Percentiles rank a stretch among this genome's conserved stretches.
These are phyloP conservation scores for Cantharis lateralis DNA, from an alignment of 2,888 invertebrate species.

Conservation along the genomic window DNA sequence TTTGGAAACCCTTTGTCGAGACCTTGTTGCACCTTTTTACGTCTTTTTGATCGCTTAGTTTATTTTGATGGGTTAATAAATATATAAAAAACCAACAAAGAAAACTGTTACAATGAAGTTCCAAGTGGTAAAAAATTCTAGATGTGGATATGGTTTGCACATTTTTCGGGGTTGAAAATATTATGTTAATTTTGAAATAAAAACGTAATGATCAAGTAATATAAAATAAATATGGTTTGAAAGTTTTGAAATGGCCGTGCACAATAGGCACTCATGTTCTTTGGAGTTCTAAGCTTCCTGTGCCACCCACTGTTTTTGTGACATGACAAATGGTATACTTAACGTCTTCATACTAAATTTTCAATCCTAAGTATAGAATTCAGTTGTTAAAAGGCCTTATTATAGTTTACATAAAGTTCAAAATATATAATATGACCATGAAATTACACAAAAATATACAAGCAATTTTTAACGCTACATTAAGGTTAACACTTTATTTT, in stretches of 20 bases:
- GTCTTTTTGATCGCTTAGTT: slow-evolving; percentile 11
- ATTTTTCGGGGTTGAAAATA: not conserved
- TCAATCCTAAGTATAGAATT: slow-evolving; percentile 16
- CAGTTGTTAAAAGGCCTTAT: not conserved
- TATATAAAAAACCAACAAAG: not conserved
- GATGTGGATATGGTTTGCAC: not conserved
- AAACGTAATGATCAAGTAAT: not conserved
- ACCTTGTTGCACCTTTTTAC: slow-evolving; percentile 19
- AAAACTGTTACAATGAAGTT: not conserved
- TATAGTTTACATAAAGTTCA: slow-evolving; percentile 3
- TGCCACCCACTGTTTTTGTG: slow-evolving; percentile 52
- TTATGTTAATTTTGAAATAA: not conserved
- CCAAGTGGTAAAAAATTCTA: not conserved
- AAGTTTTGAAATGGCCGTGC: not conserved
- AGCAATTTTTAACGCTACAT: slow-evolving; percentile 41
- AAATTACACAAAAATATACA: slow-evolving; percentile 23
- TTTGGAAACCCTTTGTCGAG: slow-evolving; percentile 7
- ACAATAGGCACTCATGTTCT: slow-evolving; percentile 28
- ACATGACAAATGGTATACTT: slow-evolving; percentile 53
- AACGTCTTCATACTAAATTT: slow-evolving; percentile 43
- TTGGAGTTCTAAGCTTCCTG: slow-evolving; percentile 44
- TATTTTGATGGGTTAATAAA: not conserved
- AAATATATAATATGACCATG: not conserved
- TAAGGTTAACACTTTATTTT: slow-evolving; percentile 24
- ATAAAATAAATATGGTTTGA: not conserved